Conservation (phyloP, 2,888 invertebrate genomes). For the Papilio demoleus region DNA sequence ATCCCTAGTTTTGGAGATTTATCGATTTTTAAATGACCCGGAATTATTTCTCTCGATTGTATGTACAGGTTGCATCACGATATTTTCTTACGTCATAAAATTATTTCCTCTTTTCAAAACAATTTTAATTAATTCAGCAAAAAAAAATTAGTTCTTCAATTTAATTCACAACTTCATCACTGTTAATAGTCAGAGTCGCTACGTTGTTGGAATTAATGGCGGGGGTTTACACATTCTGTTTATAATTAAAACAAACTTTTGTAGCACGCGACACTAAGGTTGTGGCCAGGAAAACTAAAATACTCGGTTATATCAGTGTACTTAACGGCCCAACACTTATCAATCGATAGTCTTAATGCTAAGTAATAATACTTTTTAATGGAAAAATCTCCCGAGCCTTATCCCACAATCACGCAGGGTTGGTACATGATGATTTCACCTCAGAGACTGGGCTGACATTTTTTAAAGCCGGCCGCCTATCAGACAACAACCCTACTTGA, state of each 20-base stretch:
- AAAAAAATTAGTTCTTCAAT: neutral
- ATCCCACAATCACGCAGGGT: too few relatives aligned
- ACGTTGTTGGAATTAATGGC: conserved; percentile 10
- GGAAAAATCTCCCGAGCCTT: too few relatives aligned
- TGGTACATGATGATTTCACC: too few relatives aligned
- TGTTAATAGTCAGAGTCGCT: neutral
- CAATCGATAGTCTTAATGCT: too few relatives aligned
- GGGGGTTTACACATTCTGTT: conserved; percentile 5
- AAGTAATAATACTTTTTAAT: too few relatives aligned
- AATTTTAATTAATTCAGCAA: neutral
- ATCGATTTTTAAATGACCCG: too few relatives aligned
- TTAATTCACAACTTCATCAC: conserved; percentile 9
- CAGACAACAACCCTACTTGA: too few relatives aligned
- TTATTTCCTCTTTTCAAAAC: neutral
- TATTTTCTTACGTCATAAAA: neutral
- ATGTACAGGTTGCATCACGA: neutral
- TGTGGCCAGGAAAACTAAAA: neutral
- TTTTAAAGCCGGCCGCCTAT: too few relatives aligned
- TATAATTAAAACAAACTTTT: conserved; percentile 19
- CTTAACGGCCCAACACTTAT: neutral
- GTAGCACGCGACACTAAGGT: too few relatives aligned
- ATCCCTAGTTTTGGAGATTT: too few relatives aligned
- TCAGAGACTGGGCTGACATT: too few relatives aligned
- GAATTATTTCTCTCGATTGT: too few relatives aligned
- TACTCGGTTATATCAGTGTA: neutral